These are phyloP conservation scores for Heliconius nattereri DNA, from an alignment of 1,140 invertebrate genomes.

Conservation along the genomic window DNA sequence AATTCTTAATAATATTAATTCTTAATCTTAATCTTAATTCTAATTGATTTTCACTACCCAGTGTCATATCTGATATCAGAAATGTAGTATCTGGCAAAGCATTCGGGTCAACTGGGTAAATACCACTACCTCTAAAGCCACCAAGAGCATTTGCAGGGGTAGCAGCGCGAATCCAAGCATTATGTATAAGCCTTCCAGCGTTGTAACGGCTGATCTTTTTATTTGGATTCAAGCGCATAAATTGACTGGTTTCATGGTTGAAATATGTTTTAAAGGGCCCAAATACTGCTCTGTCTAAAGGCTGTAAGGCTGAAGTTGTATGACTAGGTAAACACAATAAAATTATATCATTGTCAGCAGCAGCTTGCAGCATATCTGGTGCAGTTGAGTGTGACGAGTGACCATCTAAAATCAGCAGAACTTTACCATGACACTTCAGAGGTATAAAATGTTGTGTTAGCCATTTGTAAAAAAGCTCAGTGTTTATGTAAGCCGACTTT, in stretches of 20 bases:
- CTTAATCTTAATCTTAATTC: no score
- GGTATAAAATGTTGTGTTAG: constrained; percentile 64
- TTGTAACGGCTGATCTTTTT: constrained; percentile 36
- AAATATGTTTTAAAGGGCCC: constrained; percentile 48
- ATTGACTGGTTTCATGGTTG: constrained; percentile 46
- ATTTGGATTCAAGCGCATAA: constrained; percentile 42
- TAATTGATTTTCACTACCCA: not conserved
- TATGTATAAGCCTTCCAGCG: not conserved
- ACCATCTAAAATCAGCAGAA: constrained; percentile 68
- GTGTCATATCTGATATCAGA: not conserved
- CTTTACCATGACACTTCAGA: constrained; percentile 58
- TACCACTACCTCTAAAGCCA: not conserved
- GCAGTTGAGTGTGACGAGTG: constrained; percentile 58
- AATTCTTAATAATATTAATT: no score
- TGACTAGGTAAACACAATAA: constrained; percentile 53
- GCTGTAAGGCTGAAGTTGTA: constrained; percentile 49
- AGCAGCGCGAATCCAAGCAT: no score
- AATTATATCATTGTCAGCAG: constrained; percentile 59
- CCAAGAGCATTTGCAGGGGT: no score
- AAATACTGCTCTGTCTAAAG: constrained; percentile 54
- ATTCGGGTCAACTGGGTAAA: not conserved
- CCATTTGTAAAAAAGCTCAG: constrained; percentile 65
- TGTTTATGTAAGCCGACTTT: no score
- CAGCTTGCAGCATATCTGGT: constrained; percentile 51
- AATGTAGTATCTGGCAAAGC: not conserved